Evolutionary conservation across 2,797 vertebrate genomes (phyloP).

Genomic region (Lophius americanus): DNA sequence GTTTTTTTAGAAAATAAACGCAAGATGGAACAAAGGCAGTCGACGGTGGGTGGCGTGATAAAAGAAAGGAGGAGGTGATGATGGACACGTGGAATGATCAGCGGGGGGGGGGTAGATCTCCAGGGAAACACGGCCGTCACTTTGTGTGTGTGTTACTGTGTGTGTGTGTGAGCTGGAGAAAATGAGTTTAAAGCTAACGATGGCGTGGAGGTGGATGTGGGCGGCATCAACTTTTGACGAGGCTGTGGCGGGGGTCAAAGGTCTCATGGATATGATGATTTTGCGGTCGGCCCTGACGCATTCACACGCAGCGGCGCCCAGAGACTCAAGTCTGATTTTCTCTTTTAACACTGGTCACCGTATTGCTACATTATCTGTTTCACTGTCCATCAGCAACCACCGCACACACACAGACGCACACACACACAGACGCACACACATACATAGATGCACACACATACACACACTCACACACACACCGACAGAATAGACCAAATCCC

Average conservation of each 20-base stretch:
- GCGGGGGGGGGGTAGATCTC: slow-evolving; percentile 57
- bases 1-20: slow-evolving; percentile 59
- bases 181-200: slow-evolving; percentile 45
- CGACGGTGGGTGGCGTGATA: slow-evolving; percentile 56
- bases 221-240: slow-evolving; percentile 53
- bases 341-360: slow-evolving; percentile 6
- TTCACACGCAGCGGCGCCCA: slow-evolving; percentile 1
- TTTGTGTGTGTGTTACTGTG: slow-evolving; percentile 28
- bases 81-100: slow-evolving; percentile 44
- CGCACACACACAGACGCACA: slow-evolving; percentile 24
- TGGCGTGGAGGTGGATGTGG: slow-evolving; percentile 36
- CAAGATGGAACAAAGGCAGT: slow-evolving; percentile 59
- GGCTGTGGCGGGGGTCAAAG: slow-evolving; percentile 34
- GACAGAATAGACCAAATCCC: slow-evolving; percentile 37
- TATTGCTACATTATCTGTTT: slow-evolving; percentile 27
- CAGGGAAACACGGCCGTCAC: slow-evolving; percentile 46
- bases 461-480: slow-evolving; percentile 1
- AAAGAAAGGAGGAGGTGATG: slow-evolving; percentile 46
- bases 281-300: slow-evolving; percentile 43
- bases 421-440: not conserved
- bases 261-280: slow-evolving; percentile 40
- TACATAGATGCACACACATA: slow-evolving; percentile 30
- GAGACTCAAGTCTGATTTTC: slow-evolving; percentile 22
- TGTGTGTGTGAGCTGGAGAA: slow-evolving; percentile 10
- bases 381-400: no score